Base-by-base conservation (phyloP, 2,888 invertebrate species). In the Laothoe populi region DNA sequence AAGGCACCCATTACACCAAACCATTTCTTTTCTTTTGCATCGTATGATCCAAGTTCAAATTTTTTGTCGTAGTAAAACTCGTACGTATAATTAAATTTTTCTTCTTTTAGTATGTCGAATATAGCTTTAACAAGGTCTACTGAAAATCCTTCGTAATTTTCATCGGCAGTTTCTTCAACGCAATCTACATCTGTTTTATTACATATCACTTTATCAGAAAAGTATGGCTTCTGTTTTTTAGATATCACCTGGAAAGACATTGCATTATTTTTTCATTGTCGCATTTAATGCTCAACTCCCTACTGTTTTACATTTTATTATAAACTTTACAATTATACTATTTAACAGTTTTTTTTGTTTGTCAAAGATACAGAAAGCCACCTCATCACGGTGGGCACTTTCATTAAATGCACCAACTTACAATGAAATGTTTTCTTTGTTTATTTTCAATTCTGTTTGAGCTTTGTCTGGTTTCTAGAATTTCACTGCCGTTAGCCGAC, bases 81-180 rank as follows among this genome's bases (percentile, higher is more conserved):
- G 64, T 86, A 92, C 0, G 87, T 88, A 59, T 88, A 92, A 59
- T 88, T 88, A 31, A 73, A 82, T 4, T 86, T 83, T 63, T 88
- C 85, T 63, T 79, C 77, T 63, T 89, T 94, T 31, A 95, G 85
- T 62, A 94, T 88, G 59, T 88, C 85, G 58, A 96, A 94, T 78
- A 97, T 95, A 73, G 95, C 94, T 68, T 94, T 90, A 40, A 97
- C 94, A 31, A 97, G 86, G 78, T 97, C 97, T 16, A 97, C 94
- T 59, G 95, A 95, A 81, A 96, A 97, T 1, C 96, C 96, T 84
- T 96, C 96, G 76, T 94, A 96, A 70, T 94, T 94, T 60, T 94
- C 94, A 16, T 95, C 95, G 0, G 88, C 87, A 7, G 95, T 88
- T 49, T 93, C 93, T 66, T 94, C 93, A 64, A 90, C 90, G 62